Base-by-base conservation (phyloP, 2,113 vertebrate species). In the Anolis sagrei region DNA sequence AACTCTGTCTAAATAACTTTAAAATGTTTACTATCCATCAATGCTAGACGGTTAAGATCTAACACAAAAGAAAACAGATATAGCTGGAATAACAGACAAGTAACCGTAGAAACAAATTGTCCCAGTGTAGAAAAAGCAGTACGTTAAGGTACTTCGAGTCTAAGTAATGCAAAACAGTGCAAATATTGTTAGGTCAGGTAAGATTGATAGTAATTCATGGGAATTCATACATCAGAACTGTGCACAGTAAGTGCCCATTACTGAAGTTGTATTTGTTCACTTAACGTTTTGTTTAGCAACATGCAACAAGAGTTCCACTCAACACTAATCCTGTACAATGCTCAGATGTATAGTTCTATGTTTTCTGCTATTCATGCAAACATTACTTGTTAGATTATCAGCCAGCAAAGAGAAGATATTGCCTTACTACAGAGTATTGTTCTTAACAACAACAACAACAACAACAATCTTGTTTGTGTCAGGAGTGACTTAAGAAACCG, bases 11-110 rank as follows among this genome's bases (percentile, higher is more conserved):
- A 87, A 10, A 69, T 78, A 82, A 84, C 84, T 76, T 86, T 95
- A 91, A 85, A 76, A 84, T 91, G 64, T 89, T 92, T 84, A 87
- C 79, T 73, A 87, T 90, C 14, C 90, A 88, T 83, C 87, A 81
- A 91, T 76, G 79, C 74, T 54, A 79, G 76, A 90, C 66, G 87
- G 89, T 54, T 83, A 78, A 90, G 86, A 39, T 86, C 87, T 54
- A 84, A 88, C 82, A 91, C 90, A 88, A 93, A 85, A 87, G 0
- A 83, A 84, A 86, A 27, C 49, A 68, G 62, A 86, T 88, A 88
- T 73, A 0, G 0, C 39, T 72, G 66, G 83, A 61, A 69, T 18
- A 36, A 81, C 2, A 49, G 21, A n/a, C 2, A 90, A 85, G 6
- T 62, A 54, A 83, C 81, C 90, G 76, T 34, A 85, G 7, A 90